These are phyloP conservation scores for Platyscapa corneri DNA, from an alignment of 1,140 invertebrate species.

Conservation along the genomic window DNA sequence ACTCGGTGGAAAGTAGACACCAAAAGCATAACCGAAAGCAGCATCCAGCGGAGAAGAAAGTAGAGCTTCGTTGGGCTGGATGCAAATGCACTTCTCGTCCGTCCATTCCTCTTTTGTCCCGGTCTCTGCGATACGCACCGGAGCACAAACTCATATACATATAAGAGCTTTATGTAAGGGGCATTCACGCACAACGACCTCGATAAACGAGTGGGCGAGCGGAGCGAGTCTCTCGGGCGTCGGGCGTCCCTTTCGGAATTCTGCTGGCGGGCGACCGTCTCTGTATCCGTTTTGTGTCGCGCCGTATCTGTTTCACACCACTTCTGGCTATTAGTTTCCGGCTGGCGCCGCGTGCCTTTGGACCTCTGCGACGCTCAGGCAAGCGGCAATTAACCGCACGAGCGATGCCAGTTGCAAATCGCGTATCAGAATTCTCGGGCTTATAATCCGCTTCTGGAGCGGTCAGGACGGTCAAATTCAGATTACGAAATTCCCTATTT, in stretches of 20 bases:
- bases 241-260: slow-evolving; percentile 18
- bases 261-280: too few species aligned
- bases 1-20: too few species aligned
- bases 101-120: too few species aligned
- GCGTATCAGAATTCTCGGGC: slow-evolving; percentile 13
- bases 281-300: too few species aligned
- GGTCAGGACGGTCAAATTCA: slow-evolving; percentile 3
- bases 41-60: too few species aligned
- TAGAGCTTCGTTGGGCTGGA: too few species aligned
- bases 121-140: too few species aligned
- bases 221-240: not conserved
- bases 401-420: slow-evolving; percentile 22
- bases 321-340: slow-evolving; percentile 45
- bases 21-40: too few species aligned
- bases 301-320: slow-evolving; percentile 46
- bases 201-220: slow-evolving; percentile 1
- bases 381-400: slow-evolving; percentile 38
- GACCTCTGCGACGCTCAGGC: not conserved
- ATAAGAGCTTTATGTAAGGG: too few species aligned
- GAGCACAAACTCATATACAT: too few species aligned
- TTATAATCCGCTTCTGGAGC: not conserved
- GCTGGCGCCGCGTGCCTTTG: slow-evolving; percentile 15
- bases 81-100: too few species aligned
- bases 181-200: not conserved
- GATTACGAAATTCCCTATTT: slow-evolving; percentile 16